These are phyloP conservation scores for Coptodon rendalli DNA, from an alignment of 2,113 vertebrate genomes.

Conservation along the genomic window DNA sequence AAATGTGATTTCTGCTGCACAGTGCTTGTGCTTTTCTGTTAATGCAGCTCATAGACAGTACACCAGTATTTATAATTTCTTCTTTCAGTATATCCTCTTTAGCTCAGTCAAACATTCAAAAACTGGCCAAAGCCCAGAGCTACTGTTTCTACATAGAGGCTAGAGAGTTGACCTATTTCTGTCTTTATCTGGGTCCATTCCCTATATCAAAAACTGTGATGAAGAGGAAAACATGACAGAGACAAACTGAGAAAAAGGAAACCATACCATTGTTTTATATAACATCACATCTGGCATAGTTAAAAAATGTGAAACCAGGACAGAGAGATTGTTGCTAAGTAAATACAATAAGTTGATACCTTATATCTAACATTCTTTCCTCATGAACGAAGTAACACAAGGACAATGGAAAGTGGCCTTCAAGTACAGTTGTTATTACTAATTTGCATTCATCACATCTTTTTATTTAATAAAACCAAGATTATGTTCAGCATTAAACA, in stretches of 20 bases:
- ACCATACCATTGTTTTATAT: background rate
- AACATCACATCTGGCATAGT: background rate
- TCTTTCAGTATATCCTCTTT: background rate
- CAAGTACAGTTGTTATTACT: background rate
- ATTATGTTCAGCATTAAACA: background rate
- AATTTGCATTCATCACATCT: background rate
- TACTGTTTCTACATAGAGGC: slow-evolving; percentile 23
- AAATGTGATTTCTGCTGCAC: background rate
- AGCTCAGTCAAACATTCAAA: slow-evolving; percentile 19
- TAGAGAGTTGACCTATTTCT: slow-evolving; percentile 38
- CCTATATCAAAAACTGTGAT: background rate
- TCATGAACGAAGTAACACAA: background rate
- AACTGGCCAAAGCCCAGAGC: slow-evolving; percentile 16
- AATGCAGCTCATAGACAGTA: background rate
- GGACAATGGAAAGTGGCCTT: background rate
- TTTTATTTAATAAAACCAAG: background rate
- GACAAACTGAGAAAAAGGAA: background rate
- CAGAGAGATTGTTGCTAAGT: background rate
- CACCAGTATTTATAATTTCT: background rate
- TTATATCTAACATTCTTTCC: background rate
- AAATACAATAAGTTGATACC: background rate
- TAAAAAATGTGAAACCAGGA: background rate
- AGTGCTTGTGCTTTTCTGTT: background rate
- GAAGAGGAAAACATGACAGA: background rate
- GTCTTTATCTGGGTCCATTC: background rate